These are phyloP conservation scores for Archocentrus centrarchus DNA, from an alignment of 2,113 vertebrate genomes.

Conservation along the genomic window DNA sequence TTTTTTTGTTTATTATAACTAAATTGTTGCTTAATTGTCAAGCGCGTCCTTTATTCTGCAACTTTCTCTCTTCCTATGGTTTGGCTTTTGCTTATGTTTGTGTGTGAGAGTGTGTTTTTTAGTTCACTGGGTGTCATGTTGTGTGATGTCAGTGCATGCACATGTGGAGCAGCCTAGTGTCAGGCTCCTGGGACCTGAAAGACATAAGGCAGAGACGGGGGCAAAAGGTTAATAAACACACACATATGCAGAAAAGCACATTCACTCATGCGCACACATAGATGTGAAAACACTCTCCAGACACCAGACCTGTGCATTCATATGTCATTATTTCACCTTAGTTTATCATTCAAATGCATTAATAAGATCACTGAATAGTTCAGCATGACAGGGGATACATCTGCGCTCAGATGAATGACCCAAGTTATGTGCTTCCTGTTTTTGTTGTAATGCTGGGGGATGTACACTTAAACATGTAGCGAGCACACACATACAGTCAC, in stretches of 20 bases:
- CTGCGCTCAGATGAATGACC: background rate
- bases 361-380: background rate
- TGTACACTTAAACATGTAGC: background rate
- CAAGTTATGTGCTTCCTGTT: background rate
- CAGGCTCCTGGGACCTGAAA: conserved; percentile 56
- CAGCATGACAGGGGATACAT: background rate
- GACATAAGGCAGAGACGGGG: conserved; percentile 74
- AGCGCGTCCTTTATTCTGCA: background rate
- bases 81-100: background rate
- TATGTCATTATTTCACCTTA: conserved; percentile 9
- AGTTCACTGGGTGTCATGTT: conserved; percentile 8
- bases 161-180: conserved; percentile 46
- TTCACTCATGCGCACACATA: conserved; percentile 11
- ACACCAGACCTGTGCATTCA: conserved; percentile 11
- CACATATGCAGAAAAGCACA: conserved; percentile 25
- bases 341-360: conserved; percentile 13
- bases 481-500: conserved; percentile 4
- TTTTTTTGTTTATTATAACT: conserved; percentile 4
- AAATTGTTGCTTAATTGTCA: conserved; percentile 21
- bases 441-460: conserved; percentile 10
- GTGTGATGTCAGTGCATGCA: conserved; percentile 45
- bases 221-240: conserved; percentile 74
- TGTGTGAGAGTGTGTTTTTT: conserved; percentile 10
- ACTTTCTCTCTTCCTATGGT: background rate
- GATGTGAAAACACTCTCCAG: conserved; percentile 43